These are phyloP conservation scores for Halichoerus grypus DNA, from an alignment of 2,113 vertebrate genomes.

Conservation along the genomic window DNA sequence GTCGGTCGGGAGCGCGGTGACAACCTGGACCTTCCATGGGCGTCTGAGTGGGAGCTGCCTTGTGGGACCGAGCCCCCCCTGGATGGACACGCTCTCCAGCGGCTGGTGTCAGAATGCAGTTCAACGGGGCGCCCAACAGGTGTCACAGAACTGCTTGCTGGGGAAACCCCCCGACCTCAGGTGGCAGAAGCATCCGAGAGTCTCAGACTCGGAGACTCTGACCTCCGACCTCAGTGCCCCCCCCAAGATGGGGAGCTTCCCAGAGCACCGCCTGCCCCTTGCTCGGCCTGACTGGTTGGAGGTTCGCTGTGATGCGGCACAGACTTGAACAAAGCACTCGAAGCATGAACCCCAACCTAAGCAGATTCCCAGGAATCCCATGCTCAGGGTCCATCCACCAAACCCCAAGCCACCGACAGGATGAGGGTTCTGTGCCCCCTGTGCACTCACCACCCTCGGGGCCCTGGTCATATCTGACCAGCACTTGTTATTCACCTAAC, in stretches of 20 bases:
- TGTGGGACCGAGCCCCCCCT: not conserved
- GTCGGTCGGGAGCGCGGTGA: not conserved
- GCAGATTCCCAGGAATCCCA: not conserved
- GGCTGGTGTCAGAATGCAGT: not conserved
- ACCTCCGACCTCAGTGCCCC: fast-evolving
- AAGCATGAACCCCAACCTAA: not conserved
- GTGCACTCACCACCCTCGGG: fast-evolving
- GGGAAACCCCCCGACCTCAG: not conserved
- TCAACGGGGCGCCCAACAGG: fast-evolving
- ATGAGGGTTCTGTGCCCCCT: fast-evolving
- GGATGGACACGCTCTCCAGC: fast-evolving
- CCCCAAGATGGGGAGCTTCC: fast-evolving
- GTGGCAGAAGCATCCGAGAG: not conserved
- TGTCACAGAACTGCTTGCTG: not conserved
- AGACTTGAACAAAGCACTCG: not conserved
- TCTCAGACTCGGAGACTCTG: not conserved
- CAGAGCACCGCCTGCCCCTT: fast-evolving
- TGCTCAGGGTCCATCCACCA: fast-evolving
- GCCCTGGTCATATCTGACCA: fast-evolving
- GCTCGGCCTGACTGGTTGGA: not conserved
- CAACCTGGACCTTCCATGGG: too few species aligned
- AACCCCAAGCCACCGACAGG: fast-evolving
- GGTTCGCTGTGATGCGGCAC: fast-evolving
- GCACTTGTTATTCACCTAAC: not conserved
- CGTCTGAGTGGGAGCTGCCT: not conserved